phyloP scores from a whole-genome alignment of 2,888 invertebrate species.

The Plebejus anna region DNA sequence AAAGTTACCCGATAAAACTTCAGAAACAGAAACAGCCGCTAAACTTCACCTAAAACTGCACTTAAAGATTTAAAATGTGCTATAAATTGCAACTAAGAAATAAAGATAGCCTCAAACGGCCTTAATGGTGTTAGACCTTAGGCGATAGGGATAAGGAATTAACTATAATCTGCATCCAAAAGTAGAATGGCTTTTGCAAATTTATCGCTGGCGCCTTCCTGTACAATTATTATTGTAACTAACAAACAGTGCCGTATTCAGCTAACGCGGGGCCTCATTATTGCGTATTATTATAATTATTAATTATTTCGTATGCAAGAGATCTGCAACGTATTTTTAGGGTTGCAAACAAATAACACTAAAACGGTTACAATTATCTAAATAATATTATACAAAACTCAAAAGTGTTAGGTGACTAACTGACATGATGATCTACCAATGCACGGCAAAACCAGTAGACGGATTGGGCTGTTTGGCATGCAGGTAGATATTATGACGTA shows the following conservation, averaged over 20 bases:
- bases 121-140: conserved; percentile 43
- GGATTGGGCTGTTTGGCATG: too few relatives aligned
- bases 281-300: too few relatives aligned
- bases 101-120: conserved; percentile 37
- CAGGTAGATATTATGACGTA: too few relatives aligned
- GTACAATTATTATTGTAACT: conserved; percentile 43
- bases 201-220: conserved; percentile 35
- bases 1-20: conserved; percentile 14
- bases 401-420: too few relatives aligned
- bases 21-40: background rate
- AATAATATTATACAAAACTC: too few relatives aligned
- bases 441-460: too few relatives aligned
- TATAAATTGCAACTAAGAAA: conserved; percentile 37
- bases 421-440: too few relatives aligned
- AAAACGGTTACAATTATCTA: background rate
- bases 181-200: conserved; percentile 38
- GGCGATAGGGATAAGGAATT: conserved; percentile 40
- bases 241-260: background rate
- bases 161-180: conserved; percentile 45
- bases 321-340: background rate
- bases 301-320: too few relatives aligned
- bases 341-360: background rate
- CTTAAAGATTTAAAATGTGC: conserved; percentile 35
- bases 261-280: background rate
- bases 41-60: conserved; percentile 15